Conservation (phyloP, 2,113 vertebrate species). For the Coturnix japonica region DNA sequence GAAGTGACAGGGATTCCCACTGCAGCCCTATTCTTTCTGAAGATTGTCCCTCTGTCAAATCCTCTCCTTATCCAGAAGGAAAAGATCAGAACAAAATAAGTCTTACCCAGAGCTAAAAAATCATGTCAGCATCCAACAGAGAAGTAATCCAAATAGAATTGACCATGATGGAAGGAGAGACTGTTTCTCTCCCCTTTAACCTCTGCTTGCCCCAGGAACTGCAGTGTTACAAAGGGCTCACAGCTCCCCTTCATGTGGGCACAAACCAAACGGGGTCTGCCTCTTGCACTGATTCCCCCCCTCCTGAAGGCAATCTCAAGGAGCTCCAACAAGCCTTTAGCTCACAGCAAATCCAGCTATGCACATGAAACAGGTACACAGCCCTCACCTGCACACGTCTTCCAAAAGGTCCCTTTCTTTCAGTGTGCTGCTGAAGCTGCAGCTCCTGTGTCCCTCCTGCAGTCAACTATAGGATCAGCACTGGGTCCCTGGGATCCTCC, state of each 20-base stretch:
- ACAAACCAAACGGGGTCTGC: neutral
- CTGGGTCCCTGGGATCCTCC: neutral
- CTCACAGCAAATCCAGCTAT: neutral
- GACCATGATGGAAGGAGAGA: neutral
- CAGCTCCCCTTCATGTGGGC: neutral
- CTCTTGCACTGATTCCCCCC: fast-evolving
- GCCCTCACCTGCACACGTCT: constrained; percentile 9
- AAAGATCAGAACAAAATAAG: neutral
- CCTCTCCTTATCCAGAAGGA: neutral
- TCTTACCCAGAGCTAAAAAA: neutral
- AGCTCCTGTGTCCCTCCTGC: neutral
- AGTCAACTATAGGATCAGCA: neutral
- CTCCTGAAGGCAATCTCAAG: neutral
- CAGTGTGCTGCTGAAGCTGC: neutral
- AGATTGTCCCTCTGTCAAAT: neutral
- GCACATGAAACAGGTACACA: too few relatives aligned
- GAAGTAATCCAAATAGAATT: neutral
- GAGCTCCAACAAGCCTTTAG: neutral
- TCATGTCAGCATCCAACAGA: neutral
- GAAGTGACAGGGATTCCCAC: neutral
- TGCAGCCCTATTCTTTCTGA: fast-evolving
- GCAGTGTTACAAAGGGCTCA: neutral
- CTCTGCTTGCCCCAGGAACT: neutral
- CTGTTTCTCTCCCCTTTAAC: neutral
- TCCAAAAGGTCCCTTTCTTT: neutral